Base-by-base conservation (phyloP, 2,113 vertebrate species). In the Myiozetetes cayanensis region DNA sequence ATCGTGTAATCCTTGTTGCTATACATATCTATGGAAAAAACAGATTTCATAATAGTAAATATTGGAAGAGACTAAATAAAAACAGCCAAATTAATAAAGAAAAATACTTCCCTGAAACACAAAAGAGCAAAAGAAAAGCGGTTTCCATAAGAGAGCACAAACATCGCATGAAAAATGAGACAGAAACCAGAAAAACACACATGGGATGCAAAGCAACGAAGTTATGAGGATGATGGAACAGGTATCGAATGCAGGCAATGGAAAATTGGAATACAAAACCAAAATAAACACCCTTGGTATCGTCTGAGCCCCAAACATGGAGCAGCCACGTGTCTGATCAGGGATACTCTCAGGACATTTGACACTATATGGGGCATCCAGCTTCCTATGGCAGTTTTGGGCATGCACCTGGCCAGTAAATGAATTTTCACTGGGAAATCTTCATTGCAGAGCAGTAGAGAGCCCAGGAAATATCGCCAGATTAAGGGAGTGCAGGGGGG, bases 321-420 rank as follows among this genome's bases (percentile, higher is more conserved):
- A 35, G 27, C 53, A 80, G 58, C 2, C 56, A 43, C 2, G 1
- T 49, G 61, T 35, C 10, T 14, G 28, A 35, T 0, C 25, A 31
- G 35, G 3, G 8, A 52, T 19, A 12, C 62, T 6, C 27, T 65
- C 2, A 5, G 55, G 59, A 22, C 8, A 24, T 39, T 33, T 33
- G 52, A 30, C 44, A 49, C 22, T 7, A 3, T 1, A 4, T 3
- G 33, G 17, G 19, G 12, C 22, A 18, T 30, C 0, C 0, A 35
- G 19, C 27, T 74, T 65, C 31, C 24, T 23, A 5, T 6, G 13
- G 21, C 25, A 50, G 17, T 30, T 80, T 20, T 7, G 39, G 44
- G 14, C 41, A 65, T 1, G 4, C 14, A 39, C 9, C 56, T 44
- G 18, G 24, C 30, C 47, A 35, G 33, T 46, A 46, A 23, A 58